Base-by-base conservation (phyloP, 2,797 vertebrate species). In the Champsocephalus esox region DNA sequence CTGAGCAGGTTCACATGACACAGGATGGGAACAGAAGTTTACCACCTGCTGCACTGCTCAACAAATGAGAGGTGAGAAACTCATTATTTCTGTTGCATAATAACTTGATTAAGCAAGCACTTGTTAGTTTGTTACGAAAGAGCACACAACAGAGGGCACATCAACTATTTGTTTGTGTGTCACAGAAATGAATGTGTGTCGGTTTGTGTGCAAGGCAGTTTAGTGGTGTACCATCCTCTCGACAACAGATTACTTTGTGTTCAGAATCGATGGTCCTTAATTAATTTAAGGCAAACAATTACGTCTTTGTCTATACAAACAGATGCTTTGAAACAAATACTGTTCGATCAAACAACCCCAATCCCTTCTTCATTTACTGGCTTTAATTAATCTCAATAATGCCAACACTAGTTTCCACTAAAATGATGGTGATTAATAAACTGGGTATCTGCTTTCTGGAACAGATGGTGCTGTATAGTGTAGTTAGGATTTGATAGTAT, bases 41-140 rank as follows among this genome's bases (percentile, higher is more conserved):
- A 77, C 81, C 88, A 90, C 78, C 80, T 80, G 87, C 87, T 76
- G 72, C 67, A 56, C 32, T 13, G 81, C 72, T 85, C 56, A 51
- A 80, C 80, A 84, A 88, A 87, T 79, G 74, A 59, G 85, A 86
- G 83, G 80, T 90, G 87, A 84, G 78, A 60, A 71, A 9, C 80
- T 83, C 55, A 56, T 80, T 84, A 84, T 84, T 79, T 82, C 68
- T n/a, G 28, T 63, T 71, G 45, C 46, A 79, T 85, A 86, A 91
- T 87, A 83, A 65, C 34, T 70, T 74, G 55, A 87, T 89, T 81
- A 84, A 84, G 75, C 61, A 83, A 78, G 73, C 65, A 46, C 77
- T 81, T 83, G 80, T 85, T 86, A 57, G 70, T 62, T 77, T 57
- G 81, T 80, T 81, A 77, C 19, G 65, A 82, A 4, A 2, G 19